phyloP scores from a whole-genome alignment of 2,888 invertebrate species.

The Sceliomorpha sp. region DNA sequence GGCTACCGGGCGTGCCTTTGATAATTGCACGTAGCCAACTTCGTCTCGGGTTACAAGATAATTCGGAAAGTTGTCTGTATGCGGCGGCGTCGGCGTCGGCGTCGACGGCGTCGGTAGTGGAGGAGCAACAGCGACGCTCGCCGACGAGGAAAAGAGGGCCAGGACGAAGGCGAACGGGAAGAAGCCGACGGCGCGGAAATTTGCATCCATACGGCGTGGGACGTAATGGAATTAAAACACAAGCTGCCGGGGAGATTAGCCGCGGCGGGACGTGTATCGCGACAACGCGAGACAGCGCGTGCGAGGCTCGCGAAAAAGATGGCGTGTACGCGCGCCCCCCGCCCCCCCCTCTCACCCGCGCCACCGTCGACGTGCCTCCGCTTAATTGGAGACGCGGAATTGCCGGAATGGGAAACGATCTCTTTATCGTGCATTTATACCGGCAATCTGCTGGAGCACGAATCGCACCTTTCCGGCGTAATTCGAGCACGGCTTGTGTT shows the following conservation, averaged over 20 bases:
- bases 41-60: constrained; percentile 71
- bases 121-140: no score
- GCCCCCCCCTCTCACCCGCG: no score
- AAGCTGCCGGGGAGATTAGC: constrained; percentile 28
- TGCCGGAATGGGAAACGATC: no score
- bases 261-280: constrained; percentile 3
- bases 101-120: not conserved
- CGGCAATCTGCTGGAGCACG: no score
- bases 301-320: constrained; percentile 5
- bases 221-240: constrained; percentile 36
- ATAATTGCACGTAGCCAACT: constrained; percentile 66
- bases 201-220: constrained; percentile 29
- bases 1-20: constrained; percentile 54
- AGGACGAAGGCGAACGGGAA: constrained; percentile 11
- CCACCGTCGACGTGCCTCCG: not conserved
- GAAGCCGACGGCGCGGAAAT: constrained; percentile 13
- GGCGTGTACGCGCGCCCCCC: no score
- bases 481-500: no score
- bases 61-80: constrained; percentile 70
- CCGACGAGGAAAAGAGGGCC: constrained; percentile 17
- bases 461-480: no score
- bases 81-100: constrained; percentile 12
- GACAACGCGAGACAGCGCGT: constrained; percentile 8
- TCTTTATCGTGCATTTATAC: no score
- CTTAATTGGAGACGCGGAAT: no score